A percentile compares a stretch with the other conserved stretches of the same genome.
These are phyloP conservation scores for Uloborus plumipes DNA, from an alignment of 2,888 invertebrate species.

Conservation along the genomic window DNA sequence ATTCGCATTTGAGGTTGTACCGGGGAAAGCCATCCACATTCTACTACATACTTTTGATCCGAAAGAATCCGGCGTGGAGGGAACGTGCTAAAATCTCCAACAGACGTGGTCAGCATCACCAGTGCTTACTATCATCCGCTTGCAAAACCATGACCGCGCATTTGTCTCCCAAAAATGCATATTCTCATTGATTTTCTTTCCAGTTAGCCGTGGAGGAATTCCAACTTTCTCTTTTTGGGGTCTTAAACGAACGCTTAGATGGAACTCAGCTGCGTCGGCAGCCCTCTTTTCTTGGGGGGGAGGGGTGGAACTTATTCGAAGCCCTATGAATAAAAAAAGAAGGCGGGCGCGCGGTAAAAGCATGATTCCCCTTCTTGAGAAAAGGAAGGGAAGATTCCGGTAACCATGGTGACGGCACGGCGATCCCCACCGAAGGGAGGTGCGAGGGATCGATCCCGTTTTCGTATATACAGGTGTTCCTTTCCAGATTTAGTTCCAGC, in stretches of 20 bases:
- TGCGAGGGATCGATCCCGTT: constrained; percentile 56
- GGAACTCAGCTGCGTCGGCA: neutral
- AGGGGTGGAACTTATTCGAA: constrained; percentile 13
- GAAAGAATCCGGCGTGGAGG: too few species aligned
- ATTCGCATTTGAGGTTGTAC: too few species aligned
- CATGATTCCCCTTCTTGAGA: constrained; percentile 38
- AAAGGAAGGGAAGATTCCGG: constrained; percentile 33
- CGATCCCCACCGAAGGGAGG: constrained; percentile 53
- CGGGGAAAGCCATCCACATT: too few species aligned
- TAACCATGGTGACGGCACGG: constrained; percentile 47
- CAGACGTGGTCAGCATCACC: too few species aligned
- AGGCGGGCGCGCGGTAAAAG: constrained; percentile 39
- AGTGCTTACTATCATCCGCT: too few species aligned
- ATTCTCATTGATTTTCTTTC: too few species aligned
- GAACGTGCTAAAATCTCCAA: too few species aligned
- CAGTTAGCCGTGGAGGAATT: too few species aligned
- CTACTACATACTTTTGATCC: too few species aligned
- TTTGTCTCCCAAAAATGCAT: too few species aligned
- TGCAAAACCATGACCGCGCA: too few species aligned
- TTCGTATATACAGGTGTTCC: constrained; percentile 37
- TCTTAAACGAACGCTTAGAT: constrained; percentile 6
- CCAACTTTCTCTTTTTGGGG: constrained; percentile 4
- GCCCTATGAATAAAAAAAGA: constrained; percentile 28
- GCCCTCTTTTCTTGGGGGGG: neutral
- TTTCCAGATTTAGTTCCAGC: constrained; percentile 55